These are phyloP conservation scores for Odontamblyopus lacepedii DNA, from an alignment of 2,797 vertebrate genomes.

Conservation along the genomic window DNA sequence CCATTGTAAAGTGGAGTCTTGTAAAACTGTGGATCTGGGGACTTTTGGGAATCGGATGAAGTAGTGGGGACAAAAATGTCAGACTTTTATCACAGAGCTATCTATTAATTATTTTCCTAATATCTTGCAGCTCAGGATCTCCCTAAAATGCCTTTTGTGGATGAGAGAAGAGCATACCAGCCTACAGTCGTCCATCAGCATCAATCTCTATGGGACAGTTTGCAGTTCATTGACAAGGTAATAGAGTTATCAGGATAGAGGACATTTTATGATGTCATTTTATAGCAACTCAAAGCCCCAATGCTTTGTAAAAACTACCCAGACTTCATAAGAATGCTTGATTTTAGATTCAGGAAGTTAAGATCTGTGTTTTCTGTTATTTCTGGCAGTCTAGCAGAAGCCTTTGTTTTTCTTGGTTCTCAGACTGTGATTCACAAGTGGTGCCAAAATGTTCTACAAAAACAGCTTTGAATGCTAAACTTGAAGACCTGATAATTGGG, in stretches of 20 bases:
- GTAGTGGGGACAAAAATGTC: background rate
- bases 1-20: conserved; percentile 38
- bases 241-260: conserved; percentile 7
- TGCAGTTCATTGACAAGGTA: conserved; percentile 69
- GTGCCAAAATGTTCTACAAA: conserved; percentile 18
- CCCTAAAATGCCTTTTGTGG: conserved; percentile 53
- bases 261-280: background rate
- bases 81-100: background rate
- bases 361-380: conserved; percentile 36
- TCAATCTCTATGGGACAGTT: conserved; percentile 75
- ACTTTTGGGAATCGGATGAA: background rate
- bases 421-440: conserved; percentile 41
- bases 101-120: conserved; percentile 1
- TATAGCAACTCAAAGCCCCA: background rate
- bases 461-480: background rate
- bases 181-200: conserved; percentile 62
- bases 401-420: conserved; percentile 37
- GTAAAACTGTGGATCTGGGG: conserved; percentile 23
- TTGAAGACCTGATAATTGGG: background rate
- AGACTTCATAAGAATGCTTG: background rate
- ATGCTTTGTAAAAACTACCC: background rate
- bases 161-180: conserved; percentile 52
- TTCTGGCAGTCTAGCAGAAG: conserved; percentile 30
- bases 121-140: conserved; percentile 62
- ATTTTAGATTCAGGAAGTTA: background rate